phyloP scores from a whole-genome alignment of 2,888 invertebrate genomes.

The Branchipolynoe longqiensis region DNA sequence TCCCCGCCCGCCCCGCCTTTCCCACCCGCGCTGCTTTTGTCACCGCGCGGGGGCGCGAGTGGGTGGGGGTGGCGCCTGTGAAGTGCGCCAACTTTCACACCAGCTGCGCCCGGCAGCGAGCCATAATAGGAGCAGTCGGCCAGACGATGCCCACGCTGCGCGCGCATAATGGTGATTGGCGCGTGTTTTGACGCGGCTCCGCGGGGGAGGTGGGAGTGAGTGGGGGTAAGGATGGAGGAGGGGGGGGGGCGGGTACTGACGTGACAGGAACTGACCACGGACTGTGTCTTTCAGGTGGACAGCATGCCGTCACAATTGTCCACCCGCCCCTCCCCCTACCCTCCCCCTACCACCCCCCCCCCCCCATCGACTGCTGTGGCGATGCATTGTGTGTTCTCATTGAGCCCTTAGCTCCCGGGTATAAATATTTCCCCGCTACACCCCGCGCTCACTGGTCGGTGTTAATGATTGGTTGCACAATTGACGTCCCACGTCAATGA shows the following conservation, averaged over 20 bases:
- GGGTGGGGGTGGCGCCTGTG: not conserved
- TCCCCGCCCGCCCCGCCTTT: not conserved
- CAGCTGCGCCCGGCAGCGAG: constrained; percentile 1
- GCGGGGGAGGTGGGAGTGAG: constrained; percentile 42
- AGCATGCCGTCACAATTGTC: constrained; percentile 22
- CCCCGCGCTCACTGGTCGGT: not conserved
- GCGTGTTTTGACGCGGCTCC: constrained; percentile 49
- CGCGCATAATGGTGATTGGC: constrained; percentile 38
- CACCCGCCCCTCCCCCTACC: not conserved
- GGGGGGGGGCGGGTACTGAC: constrained; percentile 20
- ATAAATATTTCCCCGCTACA: not conserved
- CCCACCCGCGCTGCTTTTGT: not conserved
- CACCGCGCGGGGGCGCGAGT: too few species aligned
- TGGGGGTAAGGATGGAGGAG: too few species aligned
- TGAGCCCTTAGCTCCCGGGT: too few species aligned
- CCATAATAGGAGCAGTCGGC: constrained; percentile 28
- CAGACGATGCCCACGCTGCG: constrained; percentile 31
- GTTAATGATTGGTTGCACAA: constrained; percentile 44
- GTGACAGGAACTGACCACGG: constrained; percentile 46
- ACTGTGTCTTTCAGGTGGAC: not conserved
- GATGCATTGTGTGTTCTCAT: not conserved
- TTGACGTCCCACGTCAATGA: too few species aligned
- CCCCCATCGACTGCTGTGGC: not conserved
- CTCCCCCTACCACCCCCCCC: not conserved
- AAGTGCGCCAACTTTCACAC: constrained; percentile 41